Evolutionary conservation across 2,113 vertebrate genomes (phyloP).

Genomic region (Vidua chalybeata): DNA sequence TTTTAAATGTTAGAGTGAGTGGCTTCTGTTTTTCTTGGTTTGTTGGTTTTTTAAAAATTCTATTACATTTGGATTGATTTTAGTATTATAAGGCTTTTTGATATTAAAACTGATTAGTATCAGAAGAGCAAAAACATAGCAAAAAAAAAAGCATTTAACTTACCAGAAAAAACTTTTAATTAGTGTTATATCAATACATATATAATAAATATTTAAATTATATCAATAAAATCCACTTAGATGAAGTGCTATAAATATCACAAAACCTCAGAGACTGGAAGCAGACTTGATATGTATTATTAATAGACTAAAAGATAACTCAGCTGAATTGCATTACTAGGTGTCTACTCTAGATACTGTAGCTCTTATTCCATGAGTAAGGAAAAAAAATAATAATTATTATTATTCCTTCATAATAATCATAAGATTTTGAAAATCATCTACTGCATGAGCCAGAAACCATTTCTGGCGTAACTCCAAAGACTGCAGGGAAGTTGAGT

Average conservation of each 20-base stretch:
- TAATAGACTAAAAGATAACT: not conserved
- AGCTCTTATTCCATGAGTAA: not conserved
- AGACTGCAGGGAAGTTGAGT: not conserved
- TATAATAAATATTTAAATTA: conserved; percentile 12
- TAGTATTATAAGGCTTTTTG: not conserved
- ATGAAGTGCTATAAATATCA: conserved; percentile 31
- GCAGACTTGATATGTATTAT: conserved; percentile 1
- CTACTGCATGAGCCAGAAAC: not conserved
- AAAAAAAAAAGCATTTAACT: not conserved
- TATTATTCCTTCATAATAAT: not conserved
- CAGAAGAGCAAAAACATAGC: not conserved
- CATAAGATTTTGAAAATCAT: not conserved
- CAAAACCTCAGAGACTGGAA: not conserved
- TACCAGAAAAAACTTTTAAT: conserved; percentile 27
- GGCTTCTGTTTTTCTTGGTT: not conserved
- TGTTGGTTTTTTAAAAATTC: not conserved
- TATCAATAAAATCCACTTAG: conserved; percentile 11
- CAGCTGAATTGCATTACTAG: not conserved
- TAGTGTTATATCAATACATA: not conserved
- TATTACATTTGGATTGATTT: not conserved
- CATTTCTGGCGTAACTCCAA: not conserved
- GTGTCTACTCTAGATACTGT: not conserved
- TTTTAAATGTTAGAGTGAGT: not conserved
- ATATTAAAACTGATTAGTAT: not conserved
- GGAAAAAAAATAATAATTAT: not conserved